A percentile compares a stretch with the other conserved stretches of the same genome.
phyloP scores from a whole-genome alignment of 2,888 invertebrate species.

The Cephus pygmeus region DNA sequence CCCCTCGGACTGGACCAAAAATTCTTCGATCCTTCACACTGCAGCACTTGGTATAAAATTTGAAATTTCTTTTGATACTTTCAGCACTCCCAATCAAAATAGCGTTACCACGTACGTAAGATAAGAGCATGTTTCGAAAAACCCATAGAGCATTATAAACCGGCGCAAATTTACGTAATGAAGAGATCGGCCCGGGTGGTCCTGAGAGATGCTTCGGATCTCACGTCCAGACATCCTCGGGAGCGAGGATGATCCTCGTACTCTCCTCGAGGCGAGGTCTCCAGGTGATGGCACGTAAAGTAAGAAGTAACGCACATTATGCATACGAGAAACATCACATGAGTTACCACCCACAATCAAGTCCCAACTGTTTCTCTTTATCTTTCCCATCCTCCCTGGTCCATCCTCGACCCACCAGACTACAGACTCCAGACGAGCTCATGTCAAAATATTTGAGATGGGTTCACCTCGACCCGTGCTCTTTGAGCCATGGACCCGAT shows the following conservation, averaged over 20 bases:
- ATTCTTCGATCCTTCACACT: too few relatives aligned
- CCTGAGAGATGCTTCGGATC: constrained; percentile 24
- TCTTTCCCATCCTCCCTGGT: not conserved
- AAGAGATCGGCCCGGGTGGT: constrained; percentile 54
- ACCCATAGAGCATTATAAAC: not conserved
- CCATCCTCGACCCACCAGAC: not conserved
- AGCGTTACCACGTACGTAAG: not conserved
- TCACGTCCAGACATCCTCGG: constrained; percentile 4
- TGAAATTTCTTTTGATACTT: not conserved
- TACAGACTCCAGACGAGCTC: constrained; percentile 19
- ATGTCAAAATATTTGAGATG: constrained; percentile 52
- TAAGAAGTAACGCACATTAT: constrained; percentile 31
- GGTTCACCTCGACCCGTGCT: constrained; percentile 31
- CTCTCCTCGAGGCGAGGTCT: constrained; percentile 11
- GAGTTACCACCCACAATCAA: constrained; percentile 36
- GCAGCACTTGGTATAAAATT: not conserved
- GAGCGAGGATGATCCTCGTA: constrained; percentile 7
- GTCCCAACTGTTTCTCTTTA: constrained; percentile 8
- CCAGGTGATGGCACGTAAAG: constrained; percentile 19
- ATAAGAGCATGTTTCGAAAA: not conserved
- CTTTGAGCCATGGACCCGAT: not conserved
- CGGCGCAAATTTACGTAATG: constrained; percentile 29
- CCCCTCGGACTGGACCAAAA: not conserved
- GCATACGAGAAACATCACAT: constrained; percentile 20
- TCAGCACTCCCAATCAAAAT: not conserved